Percentiles rank a stretch among this genome's conserved stretches.
phyloP scores from a whole-genome alignment of 2,797 vertebrate genomes.

The Sebastes goodei region DNA sequence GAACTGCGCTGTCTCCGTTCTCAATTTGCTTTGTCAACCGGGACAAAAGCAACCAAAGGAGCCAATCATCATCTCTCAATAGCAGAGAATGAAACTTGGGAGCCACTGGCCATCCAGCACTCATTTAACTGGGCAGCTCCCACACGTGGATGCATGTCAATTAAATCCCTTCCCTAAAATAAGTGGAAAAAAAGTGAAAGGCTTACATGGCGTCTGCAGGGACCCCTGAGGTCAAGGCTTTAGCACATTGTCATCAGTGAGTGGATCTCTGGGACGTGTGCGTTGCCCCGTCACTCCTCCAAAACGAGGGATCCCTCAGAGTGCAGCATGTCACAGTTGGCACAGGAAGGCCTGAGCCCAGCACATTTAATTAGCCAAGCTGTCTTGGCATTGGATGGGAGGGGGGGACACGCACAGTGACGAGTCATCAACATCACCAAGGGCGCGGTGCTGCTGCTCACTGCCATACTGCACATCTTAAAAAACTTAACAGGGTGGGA shows the following conservation, averaged over 20 bases:
- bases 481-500: conserved; percentile 34
- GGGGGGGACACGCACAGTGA: conserved; percentile 61
- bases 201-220: background rate
- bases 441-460: conserved; percentile 60
- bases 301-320: conserved; percentile 58
- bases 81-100: background rate
- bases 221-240: background rate
- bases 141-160: background rate
- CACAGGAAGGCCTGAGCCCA: conserved; percentile 64
- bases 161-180: background rate
- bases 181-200: background rate
- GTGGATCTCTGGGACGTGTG: conserved; percentile 10
- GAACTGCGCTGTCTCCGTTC: background rate
- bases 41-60: background rate
- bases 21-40: background rate
- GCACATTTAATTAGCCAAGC: conserved; percentile 73
- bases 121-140: background rate
- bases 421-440: conserved; percentile 71
- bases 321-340: conserved; percentile 69
- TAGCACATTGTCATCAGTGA: conserved; percentile 7
- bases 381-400: conserved; percentile 69
- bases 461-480: conserved; percentile 34
- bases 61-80: background rate
- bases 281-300: conserved; percentile 19
- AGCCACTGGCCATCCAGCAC: background rate